These are phyloP conservation scores for Psettodes erumei DNA, from an alignment of 2,113 vertebrate species.

Conservation along the genomic window DNA sequence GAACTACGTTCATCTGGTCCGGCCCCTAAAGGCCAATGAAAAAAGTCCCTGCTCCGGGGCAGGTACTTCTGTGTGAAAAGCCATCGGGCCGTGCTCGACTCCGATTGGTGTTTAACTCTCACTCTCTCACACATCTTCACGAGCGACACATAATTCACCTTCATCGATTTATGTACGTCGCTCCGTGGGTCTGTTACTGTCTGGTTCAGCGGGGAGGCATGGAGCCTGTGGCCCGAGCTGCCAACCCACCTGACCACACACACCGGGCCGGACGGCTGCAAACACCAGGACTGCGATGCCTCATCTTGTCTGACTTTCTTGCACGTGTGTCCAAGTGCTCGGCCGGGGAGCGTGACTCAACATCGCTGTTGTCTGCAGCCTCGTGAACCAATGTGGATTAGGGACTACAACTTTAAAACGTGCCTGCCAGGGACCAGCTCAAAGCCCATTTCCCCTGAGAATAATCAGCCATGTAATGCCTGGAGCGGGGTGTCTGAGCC, in stretches of 20 bases:
- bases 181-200: too few species aligned
- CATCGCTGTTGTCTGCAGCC: conserved; percentile 1
- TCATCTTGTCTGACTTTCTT: not conserved
- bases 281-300: conserved; percentile 1
- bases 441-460: conserved; percentile 40
- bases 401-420: conserved; percentile 13
- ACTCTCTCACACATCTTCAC: too few species aligned
- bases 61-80: too few species aligned
- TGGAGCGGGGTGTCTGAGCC: conserved; percentile 35
- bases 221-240: not conserved
- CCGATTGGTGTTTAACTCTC: too few species aligned
- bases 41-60: too few species aligned
- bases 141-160: too few species aligned
- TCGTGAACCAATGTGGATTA: conserved; percentile 7
- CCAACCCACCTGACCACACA: not conserved
- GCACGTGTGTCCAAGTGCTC: not conserved
- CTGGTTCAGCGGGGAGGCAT: too few species aligned
- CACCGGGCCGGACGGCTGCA: too few species aligned
- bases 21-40: too few species aligned
- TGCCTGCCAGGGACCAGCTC: conserved; percentile 25
- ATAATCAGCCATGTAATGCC: conserved; percentile 53
- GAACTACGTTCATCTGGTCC: too few species aligned
- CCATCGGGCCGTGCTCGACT: too few species aligned
- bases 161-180: too few species aligned
- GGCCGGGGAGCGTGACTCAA: not conserved